Base-by-base conservation (phyloP, 1,140 invertebrate species). In the Drosophila kepulauana region DNA sequence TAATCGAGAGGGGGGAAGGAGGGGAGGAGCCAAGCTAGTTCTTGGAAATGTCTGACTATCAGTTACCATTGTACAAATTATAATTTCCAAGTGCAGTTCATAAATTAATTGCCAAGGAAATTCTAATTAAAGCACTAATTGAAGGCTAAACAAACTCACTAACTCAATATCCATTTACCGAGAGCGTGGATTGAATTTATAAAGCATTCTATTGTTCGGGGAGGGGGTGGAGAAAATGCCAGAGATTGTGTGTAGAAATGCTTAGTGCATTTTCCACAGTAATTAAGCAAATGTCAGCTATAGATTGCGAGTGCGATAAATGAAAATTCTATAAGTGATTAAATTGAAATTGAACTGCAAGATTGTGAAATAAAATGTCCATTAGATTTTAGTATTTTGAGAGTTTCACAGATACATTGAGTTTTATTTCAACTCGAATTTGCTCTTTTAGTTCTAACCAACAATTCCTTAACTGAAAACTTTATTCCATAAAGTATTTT, bases 61-160 rank as follows among this genome's bases (percentile, higher is more conserved):
- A 30, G 25, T 62, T 64, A 70, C 49, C 49, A 65, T 49, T 56
- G 20, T 51, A 20, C 20, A 46, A 61, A 48, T 48, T 46, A 20
- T 28, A n/a, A 43, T 16, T 65, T 54, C 13, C 25, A 65, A 30
- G 51, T 51, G 33, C 43, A 59, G 30, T 3, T 8, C 41, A 48
- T 38, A 58, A 59, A 59, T 49, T 13, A 61, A 41, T 59, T 59
- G 15, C 35, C 46, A 52, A 64, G 61, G 49, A 15, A 30, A 49
- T 45, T 73, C 46, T 59, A 73, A 59, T 73, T 73, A 73, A 68
- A 61, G 61, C 10, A 16, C 13, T 46, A 61, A 73, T 61, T 61
- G 48, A 73, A 68, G 54, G 70, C 41, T 48, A n/a, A 43, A 52
- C 33, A 25, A 66, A 72, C 25, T n/a, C 13, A 64, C 68, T 63